phyloP scores from a whole-genome alignment of 1,140 invertebrate genomes.

The Planococcus citri region DNA sequence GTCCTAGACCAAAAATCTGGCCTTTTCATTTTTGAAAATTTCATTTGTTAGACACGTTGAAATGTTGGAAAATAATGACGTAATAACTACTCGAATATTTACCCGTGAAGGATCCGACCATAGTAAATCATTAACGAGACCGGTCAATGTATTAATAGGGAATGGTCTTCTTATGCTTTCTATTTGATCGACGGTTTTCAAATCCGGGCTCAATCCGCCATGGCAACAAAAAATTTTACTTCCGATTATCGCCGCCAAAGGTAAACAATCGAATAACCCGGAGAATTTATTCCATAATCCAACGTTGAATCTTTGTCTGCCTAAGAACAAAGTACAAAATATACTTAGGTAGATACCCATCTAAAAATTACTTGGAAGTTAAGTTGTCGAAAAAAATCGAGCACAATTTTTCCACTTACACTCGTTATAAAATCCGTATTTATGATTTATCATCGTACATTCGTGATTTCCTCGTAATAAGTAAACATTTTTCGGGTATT shows the following conservation, averaged over 20 bases:
- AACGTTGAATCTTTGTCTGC: constrained; percentile 1
- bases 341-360: too few species aligned
- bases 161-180: constrained; percentile 50
- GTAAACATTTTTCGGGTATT: constrained; percentile 90
- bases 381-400: too few species aligned
- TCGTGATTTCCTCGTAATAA: constrained; percentile 74
- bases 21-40: too few species aligned
- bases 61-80: too few species aligned
- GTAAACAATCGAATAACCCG: constrained; percentile 28
- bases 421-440: too few species aligned
- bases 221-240: constrained; percentile 50
- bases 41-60: too few species aligned
- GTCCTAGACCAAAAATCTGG: too few species aligned
- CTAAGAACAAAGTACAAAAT: background rate
- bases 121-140: constrained; percentile 58
- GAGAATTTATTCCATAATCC: constrained; percentile 77
- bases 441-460: too few species aligned
- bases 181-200: constrained; percentile 47
- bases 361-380: too few species aligned
- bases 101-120: constrained; percentile 57
- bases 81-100: background rate
- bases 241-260: constrained; percentile 33
- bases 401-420: too few species aligned
- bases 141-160: constrained; percentile 47
- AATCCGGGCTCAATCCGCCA: constrained; percentile 45